A percentile compares a stretch with the other conserved stretches of the same genome.
Evolutionary conservation across 2,113 vertebrate genomes (phyloP).

Genomic region (Tichodroma muraria): DNA sequence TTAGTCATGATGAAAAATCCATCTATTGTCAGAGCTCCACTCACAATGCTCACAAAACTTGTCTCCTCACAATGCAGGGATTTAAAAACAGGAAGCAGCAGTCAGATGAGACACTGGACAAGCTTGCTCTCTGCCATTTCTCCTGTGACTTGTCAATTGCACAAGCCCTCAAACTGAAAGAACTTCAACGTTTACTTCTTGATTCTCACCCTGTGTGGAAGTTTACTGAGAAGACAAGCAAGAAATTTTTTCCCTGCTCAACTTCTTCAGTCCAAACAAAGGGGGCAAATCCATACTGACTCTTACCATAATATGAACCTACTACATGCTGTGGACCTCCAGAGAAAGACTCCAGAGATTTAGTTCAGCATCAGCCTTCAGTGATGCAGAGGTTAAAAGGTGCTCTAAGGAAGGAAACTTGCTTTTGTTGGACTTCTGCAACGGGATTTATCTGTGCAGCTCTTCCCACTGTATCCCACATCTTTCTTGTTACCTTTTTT

Average conservation of each 20-base stretch:
- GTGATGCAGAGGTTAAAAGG: not conserved
- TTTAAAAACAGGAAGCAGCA: not conserved
- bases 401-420: not conserved
- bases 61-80: not conserved
- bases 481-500: not conserved
- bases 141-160: not conserved
- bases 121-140: not conserved
- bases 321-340: not conserved
- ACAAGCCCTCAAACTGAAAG: not conserved
- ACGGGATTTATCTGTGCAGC: not conserved
- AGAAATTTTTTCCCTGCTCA: not conserved
- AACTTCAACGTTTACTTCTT: not conserved
- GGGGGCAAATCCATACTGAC: not conserved
- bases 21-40: not conserved
- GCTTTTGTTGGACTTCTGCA: not conserved
- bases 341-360: not conserved
- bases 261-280: not conserved
- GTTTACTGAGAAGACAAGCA: not conserved
- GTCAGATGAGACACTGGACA: not conserved
- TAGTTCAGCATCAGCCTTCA: not conserved
- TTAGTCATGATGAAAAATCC: not conserved
- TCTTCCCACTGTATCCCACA: not conserved
- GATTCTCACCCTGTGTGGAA: not conserved
- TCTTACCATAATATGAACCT: not conserved
- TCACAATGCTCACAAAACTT: not conserved